These are phyloP conservation scores for Anguilla anguilla DNA, from an alignment of 2,797 vertebrate species.

Conservation along the genomic window DNA sequence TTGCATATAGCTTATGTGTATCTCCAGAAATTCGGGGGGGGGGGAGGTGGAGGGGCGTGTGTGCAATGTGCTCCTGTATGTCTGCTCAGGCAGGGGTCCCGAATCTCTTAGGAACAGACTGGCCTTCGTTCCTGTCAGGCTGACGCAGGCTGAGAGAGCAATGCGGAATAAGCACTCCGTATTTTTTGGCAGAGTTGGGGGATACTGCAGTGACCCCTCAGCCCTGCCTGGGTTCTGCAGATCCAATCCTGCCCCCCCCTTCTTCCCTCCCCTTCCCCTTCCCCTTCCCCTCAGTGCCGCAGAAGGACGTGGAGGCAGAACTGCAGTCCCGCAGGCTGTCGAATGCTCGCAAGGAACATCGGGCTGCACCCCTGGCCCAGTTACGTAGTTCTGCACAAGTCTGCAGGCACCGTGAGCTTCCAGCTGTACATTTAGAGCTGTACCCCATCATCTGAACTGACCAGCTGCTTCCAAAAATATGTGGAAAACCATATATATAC, in stretches of 20 bases:
- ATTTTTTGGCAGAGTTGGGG: neutral
- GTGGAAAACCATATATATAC: too few species aligned
- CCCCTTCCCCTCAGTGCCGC: neutral
- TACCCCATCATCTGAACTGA: too few species aligned
- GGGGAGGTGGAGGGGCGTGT: too few species aligned
- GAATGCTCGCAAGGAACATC: neutral
- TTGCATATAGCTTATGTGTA: too few species aligned
- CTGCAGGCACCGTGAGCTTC: neutral
- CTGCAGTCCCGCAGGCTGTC: neutral
- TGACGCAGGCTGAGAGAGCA: neutral
- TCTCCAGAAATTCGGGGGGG: too few species aligned
- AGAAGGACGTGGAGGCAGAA: neutral
- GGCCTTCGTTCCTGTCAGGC: neutral
- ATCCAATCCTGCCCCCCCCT: neutral
- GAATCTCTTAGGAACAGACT: neutral
- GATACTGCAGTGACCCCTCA: neutral
- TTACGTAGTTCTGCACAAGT: neutral
- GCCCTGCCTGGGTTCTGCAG: neutral
- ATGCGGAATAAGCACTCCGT: neutral
- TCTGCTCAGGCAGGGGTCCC: too few species aligned
- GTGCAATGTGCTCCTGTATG: too few species aligned
- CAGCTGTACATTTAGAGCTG: too few species aligned
- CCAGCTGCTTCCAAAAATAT: too few species aligned
- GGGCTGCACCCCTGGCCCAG: too few species aligned
- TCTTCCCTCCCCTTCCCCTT: too few species aligned